phyloP scores from a whole-genome alignment of 35 echinoderm and acorn worm genomes.

The Acanthaster planci region DNA sequence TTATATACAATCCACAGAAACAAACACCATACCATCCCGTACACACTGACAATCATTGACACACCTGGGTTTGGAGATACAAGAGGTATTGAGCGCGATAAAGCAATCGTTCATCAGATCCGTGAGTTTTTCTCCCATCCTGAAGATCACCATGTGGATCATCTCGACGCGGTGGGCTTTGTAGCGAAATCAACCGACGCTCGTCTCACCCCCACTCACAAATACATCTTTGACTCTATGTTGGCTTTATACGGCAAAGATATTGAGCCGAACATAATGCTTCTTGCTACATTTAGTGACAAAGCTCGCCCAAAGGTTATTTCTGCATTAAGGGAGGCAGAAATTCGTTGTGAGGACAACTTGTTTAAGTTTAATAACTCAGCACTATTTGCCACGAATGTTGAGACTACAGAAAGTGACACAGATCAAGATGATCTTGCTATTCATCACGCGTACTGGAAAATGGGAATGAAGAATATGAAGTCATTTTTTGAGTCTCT shows the following conservation, averaged over 20 bases:
- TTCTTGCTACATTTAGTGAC: conserved; percentile 64
- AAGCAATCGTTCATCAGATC: conserved; percentile 32
- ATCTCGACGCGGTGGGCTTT: conserved; percentile 62
- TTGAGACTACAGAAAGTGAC: not conserved
- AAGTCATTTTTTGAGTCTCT: conserved; percentile 17
- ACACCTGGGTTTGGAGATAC: conserved; percentile 67
- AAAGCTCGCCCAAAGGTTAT: conserved; percentile 48
- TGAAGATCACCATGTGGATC: conserved; percentile 32
- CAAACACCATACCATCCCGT: conserved; percentile 30
- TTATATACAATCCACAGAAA: conserved; percentile 57
- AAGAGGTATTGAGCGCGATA: conserved; percentile 32
- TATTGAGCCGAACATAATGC: conserved; percentile 60
- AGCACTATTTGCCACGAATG: conserved; percentile 43
- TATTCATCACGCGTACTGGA: conserved; percentile 50
- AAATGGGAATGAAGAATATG: conserved; percentile 44
- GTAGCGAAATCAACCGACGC: conserved; percentile 47
- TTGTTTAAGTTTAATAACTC: conserved; percentile 75
- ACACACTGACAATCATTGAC: conserved; percentile 59
- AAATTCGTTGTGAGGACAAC: conserved; percentile 32
- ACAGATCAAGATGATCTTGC: not conserved
- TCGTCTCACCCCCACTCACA: conserved; percentile 54
- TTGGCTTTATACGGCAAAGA: conserved; percentile 65
- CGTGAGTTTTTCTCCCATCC: conserved; percentile 18
- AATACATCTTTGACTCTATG: conserved; percentile 60
- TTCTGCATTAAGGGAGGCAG: conserved; percentile 40